phyloP scores from a whole-genome alignment of 2,797 vertebrate species.

The Tolypeutes matacus region DNA sequence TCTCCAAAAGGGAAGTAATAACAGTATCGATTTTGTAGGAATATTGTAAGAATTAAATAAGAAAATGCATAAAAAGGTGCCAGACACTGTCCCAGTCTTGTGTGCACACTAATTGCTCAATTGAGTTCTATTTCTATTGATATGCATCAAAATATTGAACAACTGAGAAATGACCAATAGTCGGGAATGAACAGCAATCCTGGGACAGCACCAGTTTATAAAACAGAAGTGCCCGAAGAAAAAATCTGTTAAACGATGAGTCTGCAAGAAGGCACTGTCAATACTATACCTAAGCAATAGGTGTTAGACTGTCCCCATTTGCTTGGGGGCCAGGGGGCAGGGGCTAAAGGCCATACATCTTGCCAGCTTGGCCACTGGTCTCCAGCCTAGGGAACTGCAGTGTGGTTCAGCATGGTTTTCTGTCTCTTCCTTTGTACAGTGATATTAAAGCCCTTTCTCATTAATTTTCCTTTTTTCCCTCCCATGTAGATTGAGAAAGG shows the following conservation, averaged over 20 bases:
- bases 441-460: not conserved
- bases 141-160: not conserved
- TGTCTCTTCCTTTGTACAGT: not conserved
- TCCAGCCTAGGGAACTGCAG: not conserved
- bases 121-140: not conserved
- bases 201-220: not conserved
- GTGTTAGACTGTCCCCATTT: not conserved
- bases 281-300: not conserved
- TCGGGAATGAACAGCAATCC: not conserved
- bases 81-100: not conserved
- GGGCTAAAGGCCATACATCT: not conserved
- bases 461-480: not conserved
- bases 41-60: not conserved
- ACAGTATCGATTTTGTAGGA: not conserved
- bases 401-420: not conserved
- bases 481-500: not conserved
- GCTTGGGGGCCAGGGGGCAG: not conserved
- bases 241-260: not conserved
- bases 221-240: not conserved
- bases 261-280: not conserved
- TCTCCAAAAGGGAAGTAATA: not conserved
- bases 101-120: not conserved
- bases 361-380: not conserved
- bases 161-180: not conserved
- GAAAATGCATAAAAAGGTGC: constrained; percentile 9